A percentile compares a stretch with the other conserved stretches of the same genome.
phyloP scores from a whole-genome alignment of 2,888 invertebrate genomes.

The Synanthedon myopaeformis region DNA sequence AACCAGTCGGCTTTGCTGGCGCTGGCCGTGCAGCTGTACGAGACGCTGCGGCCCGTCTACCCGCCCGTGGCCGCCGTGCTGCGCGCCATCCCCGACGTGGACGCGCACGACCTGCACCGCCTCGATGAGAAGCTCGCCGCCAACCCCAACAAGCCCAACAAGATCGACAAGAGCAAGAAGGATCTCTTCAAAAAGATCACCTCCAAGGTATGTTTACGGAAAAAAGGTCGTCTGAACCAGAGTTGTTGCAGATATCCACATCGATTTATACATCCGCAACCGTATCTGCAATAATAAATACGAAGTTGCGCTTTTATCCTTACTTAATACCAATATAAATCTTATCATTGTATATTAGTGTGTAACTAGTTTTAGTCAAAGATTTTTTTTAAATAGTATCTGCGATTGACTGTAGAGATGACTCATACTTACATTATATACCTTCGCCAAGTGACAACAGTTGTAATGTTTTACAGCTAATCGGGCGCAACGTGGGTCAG shows the following conservation, averaged over 20 bases:
- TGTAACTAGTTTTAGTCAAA: too few relatives aligned
- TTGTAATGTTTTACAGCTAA: conserved; percentile 66
- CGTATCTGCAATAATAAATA: too few relatives aligned
- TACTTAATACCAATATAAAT: too few relatives aligned
- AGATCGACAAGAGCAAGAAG: conserved; percentile 90
- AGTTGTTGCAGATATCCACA: too few relatives aligned
- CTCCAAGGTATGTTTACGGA: conserved; percentile 71
- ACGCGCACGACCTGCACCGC: conserved; percentile 82
- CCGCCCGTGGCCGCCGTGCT: conserved; percentile 77
- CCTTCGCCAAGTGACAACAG: background rate
- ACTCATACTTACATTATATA: background rate
- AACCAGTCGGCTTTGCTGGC: conserved; percentile 85
- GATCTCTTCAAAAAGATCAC: conserved; percentile 92
- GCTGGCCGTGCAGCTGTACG: conserved; percentile 82
- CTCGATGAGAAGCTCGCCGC: conserved; percentile 85
- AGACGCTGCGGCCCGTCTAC: conserved; percentile 81
- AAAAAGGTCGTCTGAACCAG: too few relatives aligned
- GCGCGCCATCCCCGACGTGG: conserved; percentile 86
- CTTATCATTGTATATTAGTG: too few relatives aligned
- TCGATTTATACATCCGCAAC: too few relatives aligned
- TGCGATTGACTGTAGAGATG: background rate
- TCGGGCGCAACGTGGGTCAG: conserved; percentile 88
- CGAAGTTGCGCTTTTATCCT: too few relatives aligned
- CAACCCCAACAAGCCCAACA: conserved; percentile 77
- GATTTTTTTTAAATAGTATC: too few relatives aligned